These are phyloP conservation scores for Aphrophora alni DNA, from an alignment of 2,888 invertebrate species.

Conservation along the genomic window DNA sequence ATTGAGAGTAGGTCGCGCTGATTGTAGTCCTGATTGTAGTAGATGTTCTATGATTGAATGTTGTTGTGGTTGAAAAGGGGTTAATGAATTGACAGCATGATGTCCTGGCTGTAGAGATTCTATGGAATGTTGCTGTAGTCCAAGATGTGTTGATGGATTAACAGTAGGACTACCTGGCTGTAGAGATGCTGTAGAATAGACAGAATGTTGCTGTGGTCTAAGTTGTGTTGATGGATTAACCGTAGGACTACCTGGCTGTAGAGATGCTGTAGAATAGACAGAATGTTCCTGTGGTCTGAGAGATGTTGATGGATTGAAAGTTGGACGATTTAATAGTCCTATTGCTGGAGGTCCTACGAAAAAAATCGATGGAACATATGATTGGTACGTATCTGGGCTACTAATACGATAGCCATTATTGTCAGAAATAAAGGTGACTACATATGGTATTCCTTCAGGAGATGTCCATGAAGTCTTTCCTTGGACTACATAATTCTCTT, in stretches of 20 bases:
- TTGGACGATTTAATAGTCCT: no score
- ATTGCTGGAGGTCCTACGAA: no score
- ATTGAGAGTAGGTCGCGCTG: background rate
- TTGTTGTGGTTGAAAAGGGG: no score
- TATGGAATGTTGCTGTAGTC: no score
- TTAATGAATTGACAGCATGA: no score
- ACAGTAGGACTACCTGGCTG: background rate
- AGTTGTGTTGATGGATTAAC: background rate
- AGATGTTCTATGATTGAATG: no score
- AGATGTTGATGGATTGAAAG: no score
- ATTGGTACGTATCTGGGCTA: background rate
- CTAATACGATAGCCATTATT: background rate
- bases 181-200: background rate
- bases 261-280: background rate
- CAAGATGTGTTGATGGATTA: no score
- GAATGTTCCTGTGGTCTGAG: background rate
- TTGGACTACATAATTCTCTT: background rate
- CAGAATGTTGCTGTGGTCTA: background rate
- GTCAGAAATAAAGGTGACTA: background rate
- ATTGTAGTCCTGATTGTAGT: no score
- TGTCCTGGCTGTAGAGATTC: no score
- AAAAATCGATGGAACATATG: background rate
- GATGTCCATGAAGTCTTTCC: background rate
- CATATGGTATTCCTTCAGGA: background rate
- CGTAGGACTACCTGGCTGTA: background rate